Base-by-base conservation (phyloP, 2,888 invertebrate species). In the Rhagium mordax region DNA sequence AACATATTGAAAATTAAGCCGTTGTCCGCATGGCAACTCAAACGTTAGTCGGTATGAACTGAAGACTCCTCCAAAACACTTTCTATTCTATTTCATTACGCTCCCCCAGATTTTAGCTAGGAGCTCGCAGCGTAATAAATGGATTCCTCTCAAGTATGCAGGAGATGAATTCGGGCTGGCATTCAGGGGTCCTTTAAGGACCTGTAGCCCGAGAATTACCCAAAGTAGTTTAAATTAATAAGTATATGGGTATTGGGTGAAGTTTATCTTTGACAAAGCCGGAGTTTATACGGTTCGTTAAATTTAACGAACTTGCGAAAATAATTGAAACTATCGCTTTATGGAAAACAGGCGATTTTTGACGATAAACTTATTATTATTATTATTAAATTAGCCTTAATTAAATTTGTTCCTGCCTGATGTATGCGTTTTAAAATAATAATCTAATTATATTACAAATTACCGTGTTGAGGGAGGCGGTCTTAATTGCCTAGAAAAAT, bases 101-200 rank as follows among this genome's bases (percentile, higher is more conserved):
- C 47, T 47, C 21, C 21, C 47, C n/a, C 61, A 47, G 47, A 41
- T 61, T 20, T 20, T 20, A 48, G 48, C 21, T 48, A 18, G n/a
- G 6, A 61, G 47, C 61, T 41, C 61, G n/a, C 47, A 61, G 47
- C 61, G 61, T 61, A 61, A 61, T 47, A 61, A 61, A 61, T 61
- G 47, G 47, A 61, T 61, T 61, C 21, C 47, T 21, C 61, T 61
- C 61, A n/a, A 61, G 61, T 61, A 61, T 61, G 61, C 61, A 61
- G 41, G 21, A 21, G 61, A 61, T 61, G 61, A 47, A 47, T 47
- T 20, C 18, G 10, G 16, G 41, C 33, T 18, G 33, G 59, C 10
- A 33, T 59, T 59, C 29, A 15, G 59, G 57, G 20, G 33, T 59
- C 59, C 59, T 59, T 59, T 59, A 59, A 24, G 59, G 24, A 21